Percentiles rank a stretch among this genome's conserved stretches.
Evolutionary conservation across 2,888 invertebrate genomes (phyloP).

Genomic region (Drosophila prostipennis): DNA sequence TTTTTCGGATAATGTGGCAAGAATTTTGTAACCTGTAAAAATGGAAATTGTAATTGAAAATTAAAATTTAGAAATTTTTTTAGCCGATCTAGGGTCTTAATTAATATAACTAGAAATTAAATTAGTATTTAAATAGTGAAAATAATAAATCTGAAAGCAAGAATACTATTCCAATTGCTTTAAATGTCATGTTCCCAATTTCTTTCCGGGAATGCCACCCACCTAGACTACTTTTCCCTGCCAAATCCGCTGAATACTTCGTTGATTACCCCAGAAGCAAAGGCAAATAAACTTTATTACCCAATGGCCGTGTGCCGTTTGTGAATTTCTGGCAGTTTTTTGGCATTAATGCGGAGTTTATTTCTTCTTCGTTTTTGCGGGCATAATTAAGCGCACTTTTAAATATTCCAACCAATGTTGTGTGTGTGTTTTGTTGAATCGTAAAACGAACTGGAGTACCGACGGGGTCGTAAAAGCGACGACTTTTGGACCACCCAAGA

Average conservation of each 20-base stretch:
- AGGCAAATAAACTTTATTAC: conserved; percentile 46
- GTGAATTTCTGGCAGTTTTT: conserved; percentile 33
- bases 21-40: conserved; percentile 11
- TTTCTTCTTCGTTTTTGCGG: conserved; percentile 48
- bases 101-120: no score
- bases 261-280: conserved; percentile 19
- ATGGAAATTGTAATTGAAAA: background rate
- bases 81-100: no score
- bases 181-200: background rate
- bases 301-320: conserved; percentile 29
- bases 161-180: no score
- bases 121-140: no score
- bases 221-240: conserved; percentile 1
- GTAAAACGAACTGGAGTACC: conserved; percentile 65
- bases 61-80: background rate
- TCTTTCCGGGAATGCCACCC: conserved; percentile 24
- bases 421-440: conserved; percentile 52
- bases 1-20: conserved; percentile 1
- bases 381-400: conserved; percentile 74
- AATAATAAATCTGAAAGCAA: no score
- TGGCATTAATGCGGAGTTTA: conserved; percentile 40
- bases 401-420: conserved; percentile 71
- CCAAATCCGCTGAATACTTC: conserved; percentile 20
- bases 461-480: conserved; percentile 49
- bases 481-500: conserved; percentile 58